phyloP scores from a whole-genome alignment of 1,140 invertebrate genomes.

The Lepidostoma basale region DNA sequence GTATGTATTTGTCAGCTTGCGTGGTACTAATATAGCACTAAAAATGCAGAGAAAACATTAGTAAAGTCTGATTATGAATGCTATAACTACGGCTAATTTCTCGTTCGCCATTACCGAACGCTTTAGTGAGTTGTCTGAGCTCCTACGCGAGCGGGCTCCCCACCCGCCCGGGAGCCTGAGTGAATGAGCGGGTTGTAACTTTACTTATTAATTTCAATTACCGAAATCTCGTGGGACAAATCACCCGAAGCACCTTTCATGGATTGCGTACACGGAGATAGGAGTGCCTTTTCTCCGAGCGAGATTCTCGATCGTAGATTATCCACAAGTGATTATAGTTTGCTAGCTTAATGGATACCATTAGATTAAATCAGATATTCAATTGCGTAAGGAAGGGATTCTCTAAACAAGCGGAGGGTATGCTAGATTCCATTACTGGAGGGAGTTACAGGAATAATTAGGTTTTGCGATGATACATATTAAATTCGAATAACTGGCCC shows the following conservation, averaged over 20 bases:
- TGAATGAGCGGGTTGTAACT: conserved; percentile 36
- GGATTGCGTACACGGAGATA: conserved; percentile 15
- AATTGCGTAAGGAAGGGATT: conserved; percentile 25
- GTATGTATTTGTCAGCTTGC: no score
- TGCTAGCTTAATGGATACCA: conserved; percentile 28
- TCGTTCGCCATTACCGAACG: no score
- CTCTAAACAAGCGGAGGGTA: conserved; percentile 12
- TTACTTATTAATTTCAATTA: conserved; percentile 47
- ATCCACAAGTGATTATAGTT: conserved; percentile 30
- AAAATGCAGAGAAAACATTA: no score
- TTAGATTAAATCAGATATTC: conserved; percentile 27
- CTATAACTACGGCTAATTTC: no score
- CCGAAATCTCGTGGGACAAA: conserved; percentile 45
- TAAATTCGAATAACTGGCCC: neutral
- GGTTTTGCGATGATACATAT: conserved; percentile 5
- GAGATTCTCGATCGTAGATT: conserved; percentile 25
- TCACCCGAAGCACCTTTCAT: conserved; percentile 39
- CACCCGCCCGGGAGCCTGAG: no score
- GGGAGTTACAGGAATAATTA: neutral
- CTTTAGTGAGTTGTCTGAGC: no score
- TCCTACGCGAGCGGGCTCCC: no score
- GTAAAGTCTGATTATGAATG: no score
- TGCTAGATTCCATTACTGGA: neutral
- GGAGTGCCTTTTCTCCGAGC: neutral
- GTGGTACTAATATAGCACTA: no score